A percentile compares a stretch with the other conserved stretches of the same genome.
Evolutionary conservation across 2,888 invertebrate species (phyloP).

Genomic region (Megamerina dolium): DNA sequence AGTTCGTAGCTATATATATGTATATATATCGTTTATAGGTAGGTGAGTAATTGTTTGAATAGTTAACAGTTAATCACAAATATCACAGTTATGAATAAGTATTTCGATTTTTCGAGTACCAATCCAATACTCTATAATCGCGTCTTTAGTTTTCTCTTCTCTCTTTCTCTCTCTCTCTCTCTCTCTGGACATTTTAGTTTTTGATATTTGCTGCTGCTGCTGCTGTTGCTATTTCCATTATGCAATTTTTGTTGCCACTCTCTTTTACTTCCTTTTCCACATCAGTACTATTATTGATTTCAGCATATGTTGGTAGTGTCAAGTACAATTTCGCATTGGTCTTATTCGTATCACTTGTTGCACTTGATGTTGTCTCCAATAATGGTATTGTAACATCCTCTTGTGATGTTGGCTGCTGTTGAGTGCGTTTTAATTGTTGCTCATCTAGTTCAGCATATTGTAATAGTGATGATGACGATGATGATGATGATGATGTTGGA

Average conservation of each 20-base stretch:
- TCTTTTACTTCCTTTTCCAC: constrained; percentile 1
- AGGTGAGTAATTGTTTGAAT: too few relatives aligned
- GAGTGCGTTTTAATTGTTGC: too few relatives aligned
- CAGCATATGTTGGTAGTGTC: constrained; percentile 16
- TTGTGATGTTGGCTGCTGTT: too few relatives aligned
- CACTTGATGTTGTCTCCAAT: constrained; percentile 19
- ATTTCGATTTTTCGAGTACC: too few relatives aligned
- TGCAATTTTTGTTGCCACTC: constrained; percentile 13
- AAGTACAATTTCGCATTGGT: constrained; percentile 7
- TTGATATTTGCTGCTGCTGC: constrained; percentile 1
- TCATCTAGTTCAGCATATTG: too few relatives aligned
- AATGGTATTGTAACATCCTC: too few relatives aligned
- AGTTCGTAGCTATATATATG: too few relatives aligned
- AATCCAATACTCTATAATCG: too few relatives aligned
- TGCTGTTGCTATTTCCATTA: constrained; percentile 11
- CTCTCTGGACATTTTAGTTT: constrained; percentile 17
- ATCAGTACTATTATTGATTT: constrained; percentile 6
- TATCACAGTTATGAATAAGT: too few relatives aligned
- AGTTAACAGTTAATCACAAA: not conserved
- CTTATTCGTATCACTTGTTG: constrained; percentile 11
- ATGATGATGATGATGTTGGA: constrained; percentile 4
- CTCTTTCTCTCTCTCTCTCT: not conserved
- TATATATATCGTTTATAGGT: too few relatives aligned
- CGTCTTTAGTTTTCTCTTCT: not conserved
- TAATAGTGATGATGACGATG: too few relatives aligned